Evolutionary conservation across 1,140 invertebrate genomes (phyloP).

Genomic region (Himalopsyche phryganea): DNA sequence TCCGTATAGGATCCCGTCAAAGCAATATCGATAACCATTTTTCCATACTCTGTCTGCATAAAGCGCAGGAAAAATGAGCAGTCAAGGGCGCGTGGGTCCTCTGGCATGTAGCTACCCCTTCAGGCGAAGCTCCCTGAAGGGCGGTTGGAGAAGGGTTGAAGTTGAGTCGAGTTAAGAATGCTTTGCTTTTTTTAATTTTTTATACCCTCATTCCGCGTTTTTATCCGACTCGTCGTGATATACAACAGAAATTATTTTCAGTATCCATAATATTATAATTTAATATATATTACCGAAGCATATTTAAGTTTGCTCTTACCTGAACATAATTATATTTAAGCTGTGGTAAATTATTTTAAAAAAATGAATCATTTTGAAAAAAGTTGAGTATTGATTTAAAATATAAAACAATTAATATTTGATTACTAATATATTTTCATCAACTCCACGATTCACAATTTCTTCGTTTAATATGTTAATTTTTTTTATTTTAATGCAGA

Average conservation of each 20-base stretch:
- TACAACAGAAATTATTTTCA: not conserved
- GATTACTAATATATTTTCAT: no score
- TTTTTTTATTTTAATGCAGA: no score
- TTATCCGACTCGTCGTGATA: conserved; percentile 12
- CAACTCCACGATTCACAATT: no score
- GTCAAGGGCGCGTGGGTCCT: conserved; percentile 21
- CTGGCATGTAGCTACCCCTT: conserved; percentile 8
- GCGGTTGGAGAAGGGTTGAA: conserved; percentile 48
- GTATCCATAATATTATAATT: not conserved
- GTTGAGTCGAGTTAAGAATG: conserved; percentile 42
- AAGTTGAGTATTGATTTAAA: no score
- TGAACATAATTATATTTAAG: no score
- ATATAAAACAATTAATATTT: no score
- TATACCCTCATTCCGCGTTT: conserved; percentile 9
- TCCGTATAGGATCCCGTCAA: not conserved
- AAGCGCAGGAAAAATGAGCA: conserved; percentile 15
- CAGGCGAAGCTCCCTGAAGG: conserved; percentile 4
- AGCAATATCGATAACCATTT: conserved; percentile 18
- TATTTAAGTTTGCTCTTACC: no score
- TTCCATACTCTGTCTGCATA: not conserved
- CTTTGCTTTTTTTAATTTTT: conserved; percentile 51
- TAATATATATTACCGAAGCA: no score
- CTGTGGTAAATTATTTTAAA: no score
- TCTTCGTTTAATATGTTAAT: no score
- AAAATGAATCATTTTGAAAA: no score